Evolutionary conservation across 2,888 invertebrate genomes (phyloP).

Genomic region (Hyles lineata): DNA sequence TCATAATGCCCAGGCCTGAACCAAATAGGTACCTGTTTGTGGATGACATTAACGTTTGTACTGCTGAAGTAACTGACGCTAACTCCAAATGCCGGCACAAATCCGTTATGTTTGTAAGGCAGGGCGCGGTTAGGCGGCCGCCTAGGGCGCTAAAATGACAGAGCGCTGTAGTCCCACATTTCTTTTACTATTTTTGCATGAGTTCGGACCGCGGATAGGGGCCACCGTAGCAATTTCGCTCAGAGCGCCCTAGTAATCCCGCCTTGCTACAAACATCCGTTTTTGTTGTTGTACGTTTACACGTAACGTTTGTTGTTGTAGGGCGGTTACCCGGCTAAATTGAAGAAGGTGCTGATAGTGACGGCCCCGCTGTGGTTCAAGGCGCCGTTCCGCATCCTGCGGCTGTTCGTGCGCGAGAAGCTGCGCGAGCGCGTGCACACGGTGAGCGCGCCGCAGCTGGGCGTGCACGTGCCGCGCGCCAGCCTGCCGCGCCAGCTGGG

Average conservation of each 20-base stretch:
- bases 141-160: too few relatives aligned
- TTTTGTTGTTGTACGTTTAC: too few relatives aligned
- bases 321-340: conserved; percentile 98
- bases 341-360: conserved; percentile 98
- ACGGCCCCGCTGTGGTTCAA: conserved; percentile 99
- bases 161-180: too few relatives aligned
- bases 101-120: too few relatives aligned
- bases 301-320: conserved; percentile 61
- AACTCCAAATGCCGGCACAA: too few relatives aligned
- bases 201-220: neutral
- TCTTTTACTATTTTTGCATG: neutral
- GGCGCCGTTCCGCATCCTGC: conserved; percentile 97
- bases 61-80: too few relatives aligned
- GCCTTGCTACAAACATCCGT: neutral
- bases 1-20: too few relatives aligned
- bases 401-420: conserved; percentile 97
- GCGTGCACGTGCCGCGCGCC: conserved; percentile 94
- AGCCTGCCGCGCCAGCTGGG: conserved; percentile 95
- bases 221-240: too few relatives aligned
- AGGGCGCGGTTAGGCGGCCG: too few relatives aligned
- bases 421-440: conserved; percentile 97
- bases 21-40: too few relatives aligned
- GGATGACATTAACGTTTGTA: too few relatives aligned
- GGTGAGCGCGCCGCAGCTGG: conserved; percentile 95
- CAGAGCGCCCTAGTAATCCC: too few relatives aligned